phyloP scores from a whole-genome alignment of 2,113 vertebrate genomes.

The Pogona vitticeps region DNA sequence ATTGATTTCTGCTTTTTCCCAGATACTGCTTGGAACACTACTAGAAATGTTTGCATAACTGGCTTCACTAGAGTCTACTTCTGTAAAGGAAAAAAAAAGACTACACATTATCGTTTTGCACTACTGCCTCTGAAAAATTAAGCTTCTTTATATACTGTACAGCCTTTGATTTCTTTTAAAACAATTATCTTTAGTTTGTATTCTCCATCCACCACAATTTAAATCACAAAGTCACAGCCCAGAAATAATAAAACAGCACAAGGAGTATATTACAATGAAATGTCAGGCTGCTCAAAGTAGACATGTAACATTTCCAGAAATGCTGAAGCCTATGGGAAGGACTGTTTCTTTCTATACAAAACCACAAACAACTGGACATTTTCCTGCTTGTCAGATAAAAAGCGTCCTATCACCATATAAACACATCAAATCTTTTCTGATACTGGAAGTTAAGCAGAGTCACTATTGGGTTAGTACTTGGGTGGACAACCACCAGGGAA shows the following conservation, averaged over 20 bases:
- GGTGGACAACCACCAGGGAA: no score
- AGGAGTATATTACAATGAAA: not conserved
- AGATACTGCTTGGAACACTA: not conserved
- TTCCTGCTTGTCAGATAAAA: not conserved
- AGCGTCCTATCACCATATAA: no score
- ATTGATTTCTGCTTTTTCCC: not conserved
- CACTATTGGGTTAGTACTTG: no score
- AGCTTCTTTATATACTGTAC: not conserved
- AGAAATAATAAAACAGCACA: not conserved
- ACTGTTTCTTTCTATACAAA: not conserved
- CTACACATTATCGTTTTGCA: no score
- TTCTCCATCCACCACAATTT: no score
- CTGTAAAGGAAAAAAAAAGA: not conserved
- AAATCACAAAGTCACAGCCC: not conserved
- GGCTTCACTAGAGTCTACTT: not conserved
- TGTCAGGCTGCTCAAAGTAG: not conserved
- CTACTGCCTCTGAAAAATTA: not conserved
- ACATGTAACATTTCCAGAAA: not conserved
- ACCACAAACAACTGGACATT: not conserved
- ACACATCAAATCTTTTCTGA: no score
- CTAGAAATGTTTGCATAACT: not conserved
- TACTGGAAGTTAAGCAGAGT: no score
- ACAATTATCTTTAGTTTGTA: not conserved
- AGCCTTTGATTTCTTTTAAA: not conserved
- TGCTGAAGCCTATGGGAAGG: not conserved